These are phyloP conservation scores for Hippoglossus hippoglossus DNA, from an alignment of 2,797 vertebrate genomes.

Conservation along the genomic window DNA sequence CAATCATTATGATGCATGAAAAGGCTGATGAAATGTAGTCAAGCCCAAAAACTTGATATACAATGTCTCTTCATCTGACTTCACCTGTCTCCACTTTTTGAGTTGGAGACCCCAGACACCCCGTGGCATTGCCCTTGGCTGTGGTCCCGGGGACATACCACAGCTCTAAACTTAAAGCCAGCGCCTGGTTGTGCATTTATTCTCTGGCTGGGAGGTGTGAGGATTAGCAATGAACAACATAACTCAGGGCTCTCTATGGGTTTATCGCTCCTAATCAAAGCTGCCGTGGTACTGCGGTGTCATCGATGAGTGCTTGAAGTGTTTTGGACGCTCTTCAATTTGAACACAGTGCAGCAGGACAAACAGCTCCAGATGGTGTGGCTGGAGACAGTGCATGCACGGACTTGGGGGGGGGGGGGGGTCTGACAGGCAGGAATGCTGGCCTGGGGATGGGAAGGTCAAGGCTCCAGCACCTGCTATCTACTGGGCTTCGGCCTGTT, in stretches of 20 bases:
- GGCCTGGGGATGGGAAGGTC: slow-evolving; percentile 69
- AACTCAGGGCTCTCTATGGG: slow-evolving; percentile 43
- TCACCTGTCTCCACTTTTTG: slow-evolving; percentile 26
- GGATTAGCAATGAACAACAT: slow-evolving; percentile 64
- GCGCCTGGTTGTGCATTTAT: slow-evolving; percentile 13
- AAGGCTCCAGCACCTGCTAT: slow-evolving; percentile 75
- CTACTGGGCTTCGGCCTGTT: slow-evolving; percentile 63
- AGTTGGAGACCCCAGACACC: slow-evolving; percentile 14
- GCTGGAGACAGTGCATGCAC: slow-evolving; percentile 70
- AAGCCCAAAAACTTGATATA: neutral
- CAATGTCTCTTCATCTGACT: neutral
- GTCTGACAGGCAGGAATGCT: slow-evolving; percentile 78
- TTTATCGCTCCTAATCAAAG: slow-evolving; percentile 53
- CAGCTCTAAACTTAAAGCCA: neutral
- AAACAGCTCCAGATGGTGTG: slow-evolving; percentile 76
- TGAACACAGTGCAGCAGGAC: slow-evolving; percentile 61
- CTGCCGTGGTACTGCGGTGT: slow-evolving; percentile 46
- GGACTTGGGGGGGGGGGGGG: slow-evolving; percentile 45
- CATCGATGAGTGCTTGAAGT: slow-evolving; percentile 63
- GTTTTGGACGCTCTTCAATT: slow-evolving; percentile 60
- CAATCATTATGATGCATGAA: neutral
- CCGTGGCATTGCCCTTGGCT: slow-evolving; percentile 8
- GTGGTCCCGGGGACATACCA: slow-evolving; percentile 5
- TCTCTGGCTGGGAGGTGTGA: slow-evolving; percentile 60
- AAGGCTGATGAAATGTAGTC: neutral